Evolutionary conservation across 2,113 vertebrate genomes (phyloP).

Genomic region (Rallus limicola): DNA sequence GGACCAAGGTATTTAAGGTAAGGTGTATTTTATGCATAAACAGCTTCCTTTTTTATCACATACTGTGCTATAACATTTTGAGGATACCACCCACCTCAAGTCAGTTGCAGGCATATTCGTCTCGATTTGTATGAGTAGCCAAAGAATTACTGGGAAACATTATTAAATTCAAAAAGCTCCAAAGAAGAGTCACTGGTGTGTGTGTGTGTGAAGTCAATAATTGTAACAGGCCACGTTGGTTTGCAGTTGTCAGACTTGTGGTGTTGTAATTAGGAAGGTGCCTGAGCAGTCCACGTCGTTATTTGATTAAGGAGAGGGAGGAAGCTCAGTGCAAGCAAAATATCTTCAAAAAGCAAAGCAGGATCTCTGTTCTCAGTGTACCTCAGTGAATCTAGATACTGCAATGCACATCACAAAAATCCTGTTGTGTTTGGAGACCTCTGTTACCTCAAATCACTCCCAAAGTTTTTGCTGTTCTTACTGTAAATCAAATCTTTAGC

Average conservation of each 20-base stretch:
- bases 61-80: neutral
- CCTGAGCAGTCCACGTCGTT: neutral
- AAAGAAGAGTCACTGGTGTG: neutral
- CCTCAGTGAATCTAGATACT: constrained; percentile 48
- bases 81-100: neutral
- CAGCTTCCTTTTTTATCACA: neutral
- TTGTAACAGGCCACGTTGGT: neutral
- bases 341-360: neutral
- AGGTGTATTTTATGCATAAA: neutral
- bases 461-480: constrained; percentile 36
- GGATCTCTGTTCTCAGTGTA: constrained; percentile 45
- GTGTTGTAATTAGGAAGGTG: neutral
- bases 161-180: constrained; percentile 19
- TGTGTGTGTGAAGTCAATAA: neutral
- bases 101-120: neutral
- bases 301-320: neutral
- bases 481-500: constrained; percentile 20
- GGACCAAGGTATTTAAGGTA: neutral
- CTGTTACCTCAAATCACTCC: neutral
- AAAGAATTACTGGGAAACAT: constrained; percentile 32
- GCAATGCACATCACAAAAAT: neutral
- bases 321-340: neutral
- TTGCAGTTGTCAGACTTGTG: neutral
- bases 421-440: neutral
- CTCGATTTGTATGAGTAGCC: neutral